phyloP scores from a whole-genome alignment of 2,113 vertebrate species.

The Pseudopodoces humilis region DNA sequence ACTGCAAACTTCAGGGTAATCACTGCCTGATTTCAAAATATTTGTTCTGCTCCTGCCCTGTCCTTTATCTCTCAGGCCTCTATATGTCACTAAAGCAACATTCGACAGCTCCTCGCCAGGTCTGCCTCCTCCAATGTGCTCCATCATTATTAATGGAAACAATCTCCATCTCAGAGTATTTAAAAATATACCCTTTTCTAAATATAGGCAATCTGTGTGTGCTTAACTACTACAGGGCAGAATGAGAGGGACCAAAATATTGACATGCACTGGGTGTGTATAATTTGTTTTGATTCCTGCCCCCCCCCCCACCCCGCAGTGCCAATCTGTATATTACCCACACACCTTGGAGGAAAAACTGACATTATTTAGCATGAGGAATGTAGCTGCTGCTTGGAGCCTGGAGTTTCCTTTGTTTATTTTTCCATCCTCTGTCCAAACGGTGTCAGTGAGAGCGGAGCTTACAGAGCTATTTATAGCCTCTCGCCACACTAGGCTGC shows the following conservation, averaged over 20 bases:
- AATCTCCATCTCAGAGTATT: slow-evolving; percentile 65
- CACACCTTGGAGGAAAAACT: slow-evolving; percentile 55
- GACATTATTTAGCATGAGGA: slow-evolving; percentile 47
- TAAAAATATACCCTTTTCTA: slow-evolving; percentile 72
- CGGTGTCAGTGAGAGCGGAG: slow-evolving; percentile 62
- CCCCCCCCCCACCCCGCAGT: neutral
- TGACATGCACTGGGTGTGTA: slow-evolving; percentile 79
- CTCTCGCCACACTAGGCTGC: slow-evolving; percentile 39
- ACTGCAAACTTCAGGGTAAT: slow-evolving; percentile 50
- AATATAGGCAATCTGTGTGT: slow-evolving; percentile 67
- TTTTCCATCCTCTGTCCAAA: slow-evolving; percentile 72
- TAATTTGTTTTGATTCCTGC: slow-evolving; percentile 76
- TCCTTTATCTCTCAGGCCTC: slow-evolving; percentile 64
- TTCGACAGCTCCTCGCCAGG: slow-evolving; percentile 1
- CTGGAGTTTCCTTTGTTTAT: slow-evolving; percentile 73
- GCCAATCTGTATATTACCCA: neutral
- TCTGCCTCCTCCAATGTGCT: slow-evolving; percentile 24
- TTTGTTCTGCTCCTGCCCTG: slow-evolving; percentile 66
- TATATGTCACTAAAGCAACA: slow-evolving; percentile 68
- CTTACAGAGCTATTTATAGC: slow-evolving; percentile 68
- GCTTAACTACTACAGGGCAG: slow-evolving; percentile 75
- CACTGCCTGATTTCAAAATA: slow-evolving; percentile 66
- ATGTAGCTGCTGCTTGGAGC: slow-evolving; percentile 35
- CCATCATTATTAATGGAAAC: slow-evolving; percentile 75
- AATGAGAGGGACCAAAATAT: slow-evolving; percentile 80